Evolutionary conservation across 2,797 vertebrate species (phyloP).

Genomic region (Apogon talboti): DNA sequence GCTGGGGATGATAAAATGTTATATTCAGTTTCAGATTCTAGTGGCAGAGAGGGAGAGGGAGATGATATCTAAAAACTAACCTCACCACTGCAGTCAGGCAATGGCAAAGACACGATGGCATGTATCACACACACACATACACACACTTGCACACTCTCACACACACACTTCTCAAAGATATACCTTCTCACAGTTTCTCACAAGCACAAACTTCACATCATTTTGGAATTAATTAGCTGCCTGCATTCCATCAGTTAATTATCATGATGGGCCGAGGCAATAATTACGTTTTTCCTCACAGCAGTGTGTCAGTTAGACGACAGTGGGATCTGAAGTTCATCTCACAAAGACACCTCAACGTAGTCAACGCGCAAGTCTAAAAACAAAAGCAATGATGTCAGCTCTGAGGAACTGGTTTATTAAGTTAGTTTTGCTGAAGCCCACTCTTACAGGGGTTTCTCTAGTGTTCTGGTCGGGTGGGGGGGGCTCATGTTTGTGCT

Average conservation of each 20-base stretch:
- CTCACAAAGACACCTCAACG: slow-evolving; percentile 21
- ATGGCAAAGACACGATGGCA: slow-evolving; percentile 44
- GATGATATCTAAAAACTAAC: slow-evolving; percentile 65
- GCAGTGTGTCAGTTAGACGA: slow-evolving; percentile 7
- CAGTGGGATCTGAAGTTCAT: slow-evolving; percentile 3
- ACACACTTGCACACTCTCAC: slow-evolving; percentile 2
- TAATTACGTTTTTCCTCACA: slow-evolving; percentile 62
- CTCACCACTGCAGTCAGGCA: slow-evolving; percentile 48
- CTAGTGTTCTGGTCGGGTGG: no score
- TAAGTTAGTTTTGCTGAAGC: not conserved
- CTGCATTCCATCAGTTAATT: slow-evolving; percentile 65
- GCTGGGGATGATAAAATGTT: slow-evolving; percentile 75
- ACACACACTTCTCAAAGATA: slow-evolving; percentile 24
- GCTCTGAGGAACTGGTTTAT: not conserved
- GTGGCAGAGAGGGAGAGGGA: slow-evolving; percentile 46
- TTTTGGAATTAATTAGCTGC: slow-evolving; percentile 66
- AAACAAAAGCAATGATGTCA: not conserved
- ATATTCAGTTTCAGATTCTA: slow-evolving; percentile 68
- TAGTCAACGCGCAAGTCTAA: not conserved
- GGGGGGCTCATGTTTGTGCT: no score
- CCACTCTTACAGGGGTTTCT: no score
- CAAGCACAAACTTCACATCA: slow-evolving; percentile 41
- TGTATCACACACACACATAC: slow-evolving; percentile 35
- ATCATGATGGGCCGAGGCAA: slow-evolving; percentile 54
- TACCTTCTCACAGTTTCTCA: slow-evolving; percentile 48